Evolutionary conservation across 2,113 vertebrate genomes (phyloP), one percentile per base, ranked within the genome.

Genomic region (Myocastor coypus): DNA sequence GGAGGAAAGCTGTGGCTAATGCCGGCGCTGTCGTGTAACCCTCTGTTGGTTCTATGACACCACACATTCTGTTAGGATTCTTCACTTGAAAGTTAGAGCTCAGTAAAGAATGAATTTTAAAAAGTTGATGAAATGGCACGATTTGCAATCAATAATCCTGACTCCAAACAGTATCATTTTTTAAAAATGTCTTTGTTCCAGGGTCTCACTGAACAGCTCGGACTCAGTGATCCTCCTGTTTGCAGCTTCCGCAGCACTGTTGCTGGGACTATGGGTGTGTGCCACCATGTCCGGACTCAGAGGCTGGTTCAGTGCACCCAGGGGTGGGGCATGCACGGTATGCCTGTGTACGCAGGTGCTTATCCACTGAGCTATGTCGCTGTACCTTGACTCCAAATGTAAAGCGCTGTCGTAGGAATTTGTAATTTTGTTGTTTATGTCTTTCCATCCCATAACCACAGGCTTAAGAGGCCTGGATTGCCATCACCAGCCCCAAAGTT

Each of bases 81-180:
- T 80, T 85, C 55, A 71, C 87, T 93, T 94, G 52, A 92, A 93
- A 87, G n/a, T 85, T 63, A 66, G 52, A 68, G 61, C 50, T 34
- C 10, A 59, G 55, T 94, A 11, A 91, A 59, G 88, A 95, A 52
- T 0, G 1, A 12, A 85, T 83, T 89, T 87, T 52, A 12, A 55
- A 14, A 88, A 83, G 42, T 83, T 86, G 75, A 24, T 22, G 59
- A 68, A 92, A 50, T 46, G 75, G 22, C 34, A 26, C 59, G 69
- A 89, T 20, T 28, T 61, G 6, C 8, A 83, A 50, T 1, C 8
- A 83, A 50, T 1, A 46, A 83, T 75, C 46, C 68, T 77, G 55
- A 92, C 55, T 91, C 10, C 0, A 68, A 19, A 17, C 83, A 55
- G n/a, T 17, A 30, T 3, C 16, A 57, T 55, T 14, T 57, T 57